A percentile compares a stretch with the other conserved stretches of the same genome.
These are phyloP conservation scores for Ephestia elutella DNA, from an alignment of 1,140 invertebrate genomes.

Conservation along the genomic window DNA sequence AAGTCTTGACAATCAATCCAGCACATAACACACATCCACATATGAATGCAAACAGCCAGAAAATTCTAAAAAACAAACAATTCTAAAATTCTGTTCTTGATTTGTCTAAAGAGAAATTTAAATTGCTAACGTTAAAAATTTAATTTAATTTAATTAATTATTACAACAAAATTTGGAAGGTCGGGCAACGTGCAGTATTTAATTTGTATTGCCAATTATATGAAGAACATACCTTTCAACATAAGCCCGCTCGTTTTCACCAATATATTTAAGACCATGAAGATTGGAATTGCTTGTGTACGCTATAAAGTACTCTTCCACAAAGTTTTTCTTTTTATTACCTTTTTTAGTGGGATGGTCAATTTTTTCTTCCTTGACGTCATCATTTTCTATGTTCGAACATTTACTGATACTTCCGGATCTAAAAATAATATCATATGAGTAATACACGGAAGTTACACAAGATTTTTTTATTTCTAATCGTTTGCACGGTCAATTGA, in stretches of 20 bases:
- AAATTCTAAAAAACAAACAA: conserved; percentile 48
- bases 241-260: conserved; percentile 53
- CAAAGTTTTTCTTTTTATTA: conserved; percentile 27
- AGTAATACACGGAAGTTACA: no score
- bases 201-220: background rate
- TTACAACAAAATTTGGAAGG: no score
- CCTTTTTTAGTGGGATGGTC: background rate
- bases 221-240: conserved; percentile 64
- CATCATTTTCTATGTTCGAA: background rate
- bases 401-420: background rate
- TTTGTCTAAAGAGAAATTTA: no score
- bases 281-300: conserved; percentile 57
- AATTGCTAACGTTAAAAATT: no score
- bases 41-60: conserved; percentile 72
- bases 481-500: no score
- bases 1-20: conserved; percentile 75
- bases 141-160: no score
- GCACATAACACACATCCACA: conserved; percentile 63
- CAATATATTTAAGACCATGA: conserved; percentile 60
- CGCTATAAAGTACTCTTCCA: conserved; percentile 52
- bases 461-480: background rate
- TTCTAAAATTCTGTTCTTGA: background rate
- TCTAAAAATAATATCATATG: background rate
- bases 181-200: no score
- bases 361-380: background rate